phyloP scores from a whole-genome alignment of 2,113 vertebrate genomes.

The Catharus fuscescens region DNA sequence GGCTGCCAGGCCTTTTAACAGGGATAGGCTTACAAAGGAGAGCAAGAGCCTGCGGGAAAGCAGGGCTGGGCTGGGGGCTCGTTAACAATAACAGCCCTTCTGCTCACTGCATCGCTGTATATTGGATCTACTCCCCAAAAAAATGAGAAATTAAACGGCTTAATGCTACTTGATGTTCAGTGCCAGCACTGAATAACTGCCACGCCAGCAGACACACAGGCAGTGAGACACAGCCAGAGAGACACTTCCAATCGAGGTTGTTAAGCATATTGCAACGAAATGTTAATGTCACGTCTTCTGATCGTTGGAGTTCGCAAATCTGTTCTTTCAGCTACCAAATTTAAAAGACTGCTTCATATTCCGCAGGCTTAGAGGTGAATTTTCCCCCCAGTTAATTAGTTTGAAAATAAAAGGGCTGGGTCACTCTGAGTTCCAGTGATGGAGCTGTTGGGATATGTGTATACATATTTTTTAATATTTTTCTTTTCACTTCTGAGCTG shows the following conservation, averaged over 20 bases:
- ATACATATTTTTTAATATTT: neutral
- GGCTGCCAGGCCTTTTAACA: conserved; percentile 75
- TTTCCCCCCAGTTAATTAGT: conserved; percentile 62
- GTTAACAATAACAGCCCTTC: conserved; percentile 35
- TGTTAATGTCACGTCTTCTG: conserved; percentile 41
- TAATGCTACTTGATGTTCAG: neutral
- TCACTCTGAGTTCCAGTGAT: neutral
- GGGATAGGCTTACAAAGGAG: conserved; percentile 71
- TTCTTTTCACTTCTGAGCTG: conserved; percentile 22
- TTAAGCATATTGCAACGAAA: conserved; percentile 45
- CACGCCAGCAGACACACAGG: neutral
- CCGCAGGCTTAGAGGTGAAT: neutral
- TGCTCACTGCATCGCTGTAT: neutral
- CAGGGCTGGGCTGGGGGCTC: neutral
- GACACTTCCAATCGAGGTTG: conserved; percentile 17
- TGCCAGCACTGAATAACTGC: neutral
- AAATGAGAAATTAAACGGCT: neutral
- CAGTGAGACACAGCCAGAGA: neutral
- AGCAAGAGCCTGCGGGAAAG: conserved; percentile 48
- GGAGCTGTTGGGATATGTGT: neutral
- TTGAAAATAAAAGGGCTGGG: conserved; percentile 40
- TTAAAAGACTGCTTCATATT: conserved; percentile 58
- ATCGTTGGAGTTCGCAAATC: conserved; percentile 52
- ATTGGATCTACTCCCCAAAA: neutral
- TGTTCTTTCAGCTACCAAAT: conserved; percentile 50